phyloP scores from a whole-genome alignment of 2,888 invertebrate genomes.

The Acanthosepion pharaonis region DNA sequence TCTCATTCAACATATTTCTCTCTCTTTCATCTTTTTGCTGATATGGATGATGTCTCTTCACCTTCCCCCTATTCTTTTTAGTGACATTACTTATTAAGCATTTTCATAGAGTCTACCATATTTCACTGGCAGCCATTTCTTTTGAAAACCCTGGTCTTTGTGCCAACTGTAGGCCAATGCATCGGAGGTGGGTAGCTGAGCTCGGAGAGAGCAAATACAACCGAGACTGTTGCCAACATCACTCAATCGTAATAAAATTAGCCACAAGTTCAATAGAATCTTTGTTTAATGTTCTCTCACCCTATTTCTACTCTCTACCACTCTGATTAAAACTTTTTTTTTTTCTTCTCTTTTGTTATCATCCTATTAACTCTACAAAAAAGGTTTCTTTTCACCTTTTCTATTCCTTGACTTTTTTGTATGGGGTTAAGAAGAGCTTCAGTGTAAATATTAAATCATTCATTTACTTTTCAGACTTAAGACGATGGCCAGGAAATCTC shows the following conservation, averaged over 20 bases:
- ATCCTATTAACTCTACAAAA: too few relatives aligned
- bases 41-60: too few relatives aligned
- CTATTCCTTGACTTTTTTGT: background rate
- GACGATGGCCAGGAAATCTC: background rate
- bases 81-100: constrained; percentile 10
- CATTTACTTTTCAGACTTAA: too few relatives aligned
- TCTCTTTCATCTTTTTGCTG: too few relatives aligned
- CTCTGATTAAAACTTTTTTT: background rate
- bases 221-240: background rate
- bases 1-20: too few relatives aligned
- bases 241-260: background rate
- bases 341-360: background rate
- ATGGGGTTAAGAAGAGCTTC: background rate
- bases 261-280: background rate
- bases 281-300: constrained; percentile 21
- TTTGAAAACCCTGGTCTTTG: background rate
- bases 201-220: background rate
- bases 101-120: background rate
- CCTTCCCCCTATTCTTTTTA: background rate
- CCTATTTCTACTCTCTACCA: background rate
- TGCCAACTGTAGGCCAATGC: background rate
- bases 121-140: background rate
- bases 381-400: background rate
- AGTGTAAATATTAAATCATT: background rate
- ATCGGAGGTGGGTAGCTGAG: too few relatives aligned